A percentile compares a stretch with the other conserved stretches of the same genome.
These are phyloP conservation scores for Acrocephalus kingi DNA, from an alignment of 2,113 vertebrate genomes.

Conservation along the genomic window DNA sequence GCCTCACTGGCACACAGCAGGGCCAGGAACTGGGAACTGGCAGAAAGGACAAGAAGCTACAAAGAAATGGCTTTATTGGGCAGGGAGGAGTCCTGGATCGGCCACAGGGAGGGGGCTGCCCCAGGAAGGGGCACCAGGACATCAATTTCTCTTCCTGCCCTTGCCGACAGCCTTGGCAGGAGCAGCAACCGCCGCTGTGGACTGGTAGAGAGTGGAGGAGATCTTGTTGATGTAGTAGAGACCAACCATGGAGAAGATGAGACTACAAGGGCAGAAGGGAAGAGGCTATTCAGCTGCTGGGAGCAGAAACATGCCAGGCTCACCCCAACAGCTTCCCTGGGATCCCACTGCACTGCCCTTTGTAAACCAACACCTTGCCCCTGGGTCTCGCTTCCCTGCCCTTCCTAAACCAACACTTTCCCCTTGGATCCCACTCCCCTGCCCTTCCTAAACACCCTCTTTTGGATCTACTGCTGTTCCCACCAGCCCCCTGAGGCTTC, in stretches of 20 bases:
- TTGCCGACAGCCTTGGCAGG: constrained; percentile 86
- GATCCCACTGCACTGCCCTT: neutral
- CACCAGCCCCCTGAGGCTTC: too few relatives aligned
- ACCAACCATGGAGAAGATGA: constrained; percentile 92
- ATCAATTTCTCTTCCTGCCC: constrained; percentile 91
- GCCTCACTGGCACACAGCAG: rapidly evolving
- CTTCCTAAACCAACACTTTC: neutral
- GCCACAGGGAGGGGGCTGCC: neutral
- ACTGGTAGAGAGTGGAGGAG: constrained; percentile 91
- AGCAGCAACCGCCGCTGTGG: constrained; percentile 58
- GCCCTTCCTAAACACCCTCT: neutral
- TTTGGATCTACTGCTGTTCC: rapidly evolving
- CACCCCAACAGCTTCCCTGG: neutral
- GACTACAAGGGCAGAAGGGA: constrained; percentile 46
- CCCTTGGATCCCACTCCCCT: rapidly evolving
- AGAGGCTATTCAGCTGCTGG: neutral
- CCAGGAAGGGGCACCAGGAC: neutral
- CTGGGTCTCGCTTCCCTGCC: too few relatives aligned
- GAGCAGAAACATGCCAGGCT: rapidly evolving
- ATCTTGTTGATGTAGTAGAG: constrained; percentile 98
- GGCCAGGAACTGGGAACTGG: rapidly evolving
- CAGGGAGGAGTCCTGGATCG: rapidly evolving
- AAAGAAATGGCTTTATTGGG: constrained; percentile 72
- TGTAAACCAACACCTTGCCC: neutral
- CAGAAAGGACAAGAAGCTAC: neutral